Conservation (phyloP, 1,140 invertebrate genomes). For the Tetranychus urticae region DNA sequence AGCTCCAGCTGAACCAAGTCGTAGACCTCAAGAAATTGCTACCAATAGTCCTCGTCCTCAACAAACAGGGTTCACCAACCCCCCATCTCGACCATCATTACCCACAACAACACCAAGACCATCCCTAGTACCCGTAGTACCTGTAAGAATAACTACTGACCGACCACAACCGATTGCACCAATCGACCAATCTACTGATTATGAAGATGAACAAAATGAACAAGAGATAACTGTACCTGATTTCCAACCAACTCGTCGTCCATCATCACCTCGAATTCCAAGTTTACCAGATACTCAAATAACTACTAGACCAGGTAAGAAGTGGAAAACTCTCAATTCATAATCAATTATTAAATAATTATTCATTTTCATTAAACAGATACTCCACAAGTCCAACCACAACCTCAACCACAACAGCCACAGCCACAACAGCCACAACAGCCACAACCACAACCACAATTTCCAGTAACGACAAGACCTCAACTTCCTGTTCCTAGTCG, state of each 20-base stretch:
- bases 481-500: background rate
- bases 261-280: background rate
- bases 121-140: background rate
- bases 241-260: background rate
- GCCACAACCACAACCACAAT: background rate
- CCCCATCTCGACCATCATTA: background rate
- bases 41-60: background rate
- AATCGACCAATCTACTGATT: background rate
- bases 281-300: background rate
- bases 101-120: background rate
- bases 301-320: background rate
- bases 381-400: background rate
- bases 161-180: background rate
- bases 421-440: background rate
- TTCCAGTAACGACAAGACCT: background rate
- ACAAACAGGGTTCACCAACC: background rate
- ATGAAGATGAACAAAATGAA: background rate
- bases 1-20: constrained; percentile 2
- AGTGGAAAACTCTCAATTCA: too few species aligned
- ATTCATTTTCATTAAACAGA: background rate
- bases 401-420: background rate
- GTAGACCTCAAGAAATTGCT: background rate
- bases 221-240: background rate
- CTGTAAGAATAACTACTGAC: background rate
- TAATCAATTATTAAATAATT: too few species aligned